Conservation (phyloP, 2,797 vertebrate species). For the Typhlichthys eigenmanni region DNA sequence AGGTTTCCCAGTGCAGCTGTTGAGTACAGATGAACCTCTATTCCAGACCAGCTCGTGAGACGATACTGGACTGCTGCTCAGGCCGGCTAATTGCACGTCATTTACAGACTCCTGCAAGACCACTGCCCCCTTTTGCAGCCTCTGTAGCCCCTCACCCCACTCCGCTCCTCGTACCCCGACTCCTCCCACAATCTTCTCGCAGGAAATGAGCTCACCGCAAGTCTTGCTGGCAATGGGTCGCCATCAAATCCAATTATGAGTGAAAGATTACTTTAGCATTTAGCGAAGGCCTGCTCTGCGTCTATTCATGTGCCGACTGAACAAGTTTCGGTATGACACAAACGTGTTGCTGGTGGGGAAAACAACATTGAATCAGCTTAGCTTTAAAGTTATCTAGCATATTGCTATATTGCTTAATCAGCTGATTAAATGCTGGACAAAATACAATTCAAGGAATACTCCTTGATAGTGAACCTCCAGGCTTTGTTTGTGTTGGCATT, state of each 20-base stretch:
- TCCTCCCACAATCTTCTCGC: slow-evolving; percentile 43
- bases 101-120: slow-evolving; percentile 81
- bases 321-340: neutral
- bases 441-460: too few species aligned
- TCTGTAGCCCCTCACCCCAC: slow-evolving; percentile 54
- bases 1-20: slow-evolving; percentile 70
- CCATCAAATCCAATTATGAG: slow-evolving; percentile 47
- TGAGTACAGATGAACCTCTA: slow-evolving; percentile 77
- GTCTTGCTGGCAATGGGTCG: slow-evolving; percentile 49
- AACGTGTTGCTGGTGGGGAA: neutral
- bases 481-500: too few species aligned
- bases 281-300: slow-evolving; percentile 19
- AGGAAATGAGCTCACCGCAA: slow-evolving; percentile 68
- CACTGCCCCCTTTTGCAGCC: slow-evolving; percentile 69
- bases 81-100: slow-evolving; percentile 82
- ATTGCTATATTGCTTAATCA: too few species aligned
- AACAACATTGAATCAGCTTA: neutral
- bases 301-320: slow-evolving; percentile 25
- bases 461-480: too few species aligned
- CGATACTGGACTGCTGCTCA: slow-evolving; percentile 76
- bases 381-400: neutral
- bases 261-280: slow-evolving; percentile 53
- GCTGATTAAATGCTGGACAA: too few species aligned
- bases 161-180: slow-evolving; percentile 36
- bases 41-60: slow-evolving; percentile 69